These are phyloP conservation scores for Uropsilus gracilis DNA, from an alignment of 2,113 vertebrate genomes.

Conservation along the genomic window DNA sequence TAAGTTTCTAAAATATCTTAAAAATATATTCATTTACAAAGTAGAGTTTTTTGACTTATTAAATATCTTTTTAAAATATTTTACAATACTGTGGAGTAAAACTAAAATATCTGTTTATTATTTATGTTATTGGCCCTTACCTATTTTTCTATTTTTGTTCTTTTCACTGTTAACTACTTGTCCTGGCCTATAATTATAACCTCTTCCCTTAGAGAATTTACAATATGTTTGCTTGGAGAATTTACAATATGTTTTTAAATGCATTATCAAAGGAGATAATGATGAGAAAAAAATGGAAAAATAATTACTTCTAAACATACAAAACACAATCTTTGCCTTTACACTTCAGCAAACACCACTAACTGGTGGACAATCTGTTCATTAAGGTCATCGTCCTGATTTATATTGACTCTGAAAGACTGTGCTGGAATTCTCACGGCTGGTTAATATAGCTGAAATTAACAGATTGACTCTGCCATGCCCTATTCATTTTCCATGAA, in stretches of 20 bases:
- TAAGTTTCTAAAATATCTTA: not conserved
- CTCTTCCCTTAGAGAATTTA: not conserved
- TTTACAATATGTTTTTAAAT: constrained; percentile 41
- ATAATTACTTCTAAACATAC: constrained; percentile 55
- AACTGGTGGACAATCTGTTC: constrained; percentile 56
- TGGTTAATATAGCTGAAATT: constrained; percentile 75
- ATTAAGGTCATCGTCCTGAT: constrained; percentile 61
- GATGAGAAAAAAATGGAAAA: constrained; percentile 37
- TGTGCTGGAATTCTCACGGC: constrained; percentile 26
- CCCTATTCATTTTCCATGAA: constrained; percentile 78
- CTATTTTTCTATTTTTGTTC: not conserved
- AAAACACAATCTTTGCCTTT: constrained; percentile 53
- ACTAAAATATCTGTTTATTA: not conserved
- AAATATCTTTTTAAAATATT: not conserved
- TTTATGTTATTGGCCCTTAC: not conserved
- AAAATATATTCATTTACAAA: not conserved
- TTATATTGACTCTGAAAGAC: constrained; percentile 56
- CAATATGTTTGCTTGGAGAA: not conserved
- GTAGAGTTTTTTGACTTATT: not conserved
- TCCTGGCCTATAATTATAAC: not conserved
- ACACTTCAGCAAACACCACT: constrained; percentile 45
- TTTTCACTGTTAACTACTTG: not conserved
- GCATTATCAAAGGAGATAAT: constrained; percentile 46
- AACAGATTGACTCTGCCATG: constrained; percentile 78
- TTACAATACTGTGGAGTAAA: not conserved